These are phyloP conservation scores for Cirrhinus mrigala DNA, from an alignment of 2,797 vertebrate species.

Conservation along the genomic window DNA sequence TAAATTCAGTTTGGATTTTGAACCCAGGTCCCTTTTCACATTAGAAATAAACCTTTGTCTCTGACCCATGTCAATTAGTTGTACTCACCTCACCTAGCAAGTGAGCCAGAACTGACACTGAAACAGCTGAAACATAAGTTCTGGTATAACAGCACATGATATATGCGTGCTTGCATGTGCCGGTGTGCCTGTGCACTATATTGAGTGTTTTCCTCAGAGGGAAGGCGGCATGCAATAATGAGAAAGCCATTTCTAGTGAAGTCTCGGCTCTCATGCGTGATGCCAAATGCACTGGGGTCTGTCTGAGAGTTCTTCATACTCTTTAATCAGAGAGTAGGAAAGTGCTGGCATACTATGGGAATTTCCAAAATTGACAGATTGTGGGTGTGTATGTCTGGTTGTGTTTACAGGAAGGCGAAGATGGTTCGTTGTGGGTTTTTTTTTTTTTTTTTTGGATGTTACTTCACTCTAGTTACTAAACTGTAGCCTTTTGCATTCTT, in stretches of 20 bases:
- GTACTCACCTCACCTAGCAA: background rate
- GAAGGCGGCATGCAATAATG: constrained; percentile 3
- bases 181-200: constrained; percentile 7
- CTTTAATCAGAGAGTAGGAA: constrained; percentile 60
- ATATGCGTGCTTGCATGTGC: background rate
- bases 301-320: constrained; percentile 56
- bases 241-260: constrained; percentile 13
- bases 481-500: constrained; percentile 47
- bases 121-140: background rate
- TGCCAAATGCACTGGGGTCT: constrained; percentile 53
- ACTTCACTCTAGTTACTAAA: constrained; percentile 49
- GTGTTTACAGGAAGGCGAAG: background rate
- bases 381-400: constrained; percentile 10
- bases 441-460: constrained; percentile 11
- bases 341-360: constrained; percentile 4
- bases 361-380: constrained; percentile 24
- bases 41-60: background rate
- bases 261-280: constrained; percentile 49
- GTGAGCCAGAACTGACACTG: background rate
- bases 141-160: constrained; percentile 1
- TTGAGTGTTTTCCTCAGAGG: background rate
- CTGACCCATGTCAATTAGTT: constrained; percentile 5
- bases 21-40: background rate
- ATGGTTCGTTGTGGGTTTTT: background rate
- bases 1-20: background rate